Base-by-base conservation (phyloP, 2,113 vertebrate species). In the Rhinolophus sinicus region DNA sequence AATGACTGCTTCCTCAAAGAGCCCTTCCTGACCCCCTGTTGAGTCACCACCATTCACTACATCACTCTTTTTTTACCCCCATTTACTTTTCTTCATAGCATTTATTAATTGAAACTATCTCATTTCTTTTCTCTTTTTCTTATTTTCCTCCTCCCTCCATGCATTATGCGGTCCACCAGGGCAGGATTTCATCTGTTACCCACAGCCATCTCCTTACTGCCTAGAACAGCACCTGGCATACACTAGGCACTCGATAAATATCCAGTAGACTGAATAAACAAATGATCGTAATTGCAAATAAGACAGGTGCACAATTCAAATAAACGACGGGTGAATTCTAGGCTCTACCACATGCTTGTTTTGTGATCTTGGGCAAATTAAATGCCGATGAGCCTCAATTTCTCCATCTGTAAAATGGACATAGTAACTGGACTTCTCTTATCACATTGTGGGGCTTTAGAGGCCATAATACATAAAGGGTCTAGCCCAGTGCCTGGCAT, bases 181-280 rank as follows among this genome's bases (percentile, higher is more conserved):
- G 33, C 24, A 15, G 28, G 44, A 5, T 19, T 35, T n/a, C 26
- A 10, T 6, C 33, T 50, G 6, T 18, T 26, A 19, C 4, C 40
- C n/a, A 19, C 2, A 10, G 16, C 18, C 6, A 1, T 1, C 4
- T 8, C 19, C 6, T 4, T 54, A 6, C 30, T 4, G 4, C 70
- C 50, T 58, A n/a, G 7, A 44, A 19, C 3, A 30, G 35, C 72
- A 16, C 3, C 33, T 35, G 72, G 44, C 1, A 24, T 4, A n/a
- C 0, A 1, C 3, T 35, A 19, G 5, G 11, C 38, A 18, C n/a
- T 56, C 75, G 62, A 16, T 26, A 40, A 72, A 18, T 21, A 8
- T 14, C 4, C 30, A 21, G 40, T n/a, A 33, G 19, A 4, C 70
- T 30, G 64, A 87, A 62, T 5, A 40, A 52, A 75, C 15, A 89